Percentiles rank a stretch among this genome's conserved stretches.
These are phyloP conservation scores for Phytoseiulus persimilis DNA, from an alignment of 2,888 invertebrate genomes.

Conservation along the genomic window DNA sequence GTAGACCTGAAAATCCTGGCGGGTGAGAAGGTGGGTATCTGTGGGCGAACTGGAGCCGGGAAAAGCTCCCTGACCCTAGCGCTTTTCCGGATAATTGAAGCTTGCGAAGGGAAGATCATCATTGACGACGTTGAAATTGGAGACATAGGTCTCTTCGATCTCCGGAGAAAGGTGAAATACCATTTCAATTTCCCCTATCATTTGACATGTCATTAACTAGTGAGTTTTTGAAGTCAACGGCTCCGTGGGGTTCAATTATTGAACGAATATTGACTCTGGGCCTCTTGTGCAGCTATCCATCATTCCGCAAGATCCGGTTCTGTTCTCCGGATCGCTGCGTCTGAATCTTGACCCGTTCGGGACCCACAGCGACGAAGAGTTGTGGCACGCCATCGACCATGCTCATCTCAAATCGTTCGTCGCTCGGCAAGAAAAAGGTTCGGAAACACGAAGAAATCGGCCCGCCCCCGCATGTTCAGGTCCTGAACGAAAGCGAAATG, in stretches of 20 bases:
- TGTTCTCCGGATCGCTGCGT: slow-evolving; percentile 46
- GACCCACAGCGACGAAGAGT: slow-evolving; percentile 43
- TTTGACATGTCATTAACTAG: too few species aligned
- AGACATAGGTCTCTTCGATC: slow-evolving; percentile 6
- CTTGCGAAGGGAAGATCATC: slow-evolving; percentile 41
- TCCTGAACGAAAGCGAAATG: too few species aligned
- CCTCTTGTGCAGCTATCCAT: background rate
- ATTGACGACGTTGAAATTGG: slow-evolving; percentile 39
- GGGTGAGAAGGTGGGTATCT: slow-evolving; percentile 12
- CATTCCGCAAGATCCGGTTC: slow-evolving; percentile 44
- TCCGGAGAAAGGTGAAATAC: background rate
- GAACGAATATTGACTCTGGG: too few species aligned
- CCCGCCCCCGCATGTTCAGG: too few species aligned
- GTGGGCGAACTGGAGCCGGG: slow-evolving; percentile 12
- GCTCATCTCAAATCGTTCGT: slow-evolving; percentile 44
- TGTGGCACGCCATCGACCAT: slow-evolving; percentile 46
- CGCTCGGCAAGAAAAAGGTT: background rate
- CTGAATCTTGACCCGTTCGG: slow-evolving; percentile 46
- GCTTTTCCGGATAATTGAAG: slow-evolving; percentile 41
- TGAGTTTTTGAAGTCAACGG: too few species aligned
- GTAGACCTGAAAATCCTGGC: slow-evolving; percentile 22
- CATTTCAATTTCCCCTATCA: too few species aligned
- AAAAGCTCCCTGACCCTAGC: slow-evolving; percentile 6
- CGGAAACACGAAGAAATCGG: background rate
- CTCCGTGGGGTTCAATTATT: too few species aligned